Percentiles rank a stretch among this genome's conserved stretches.
These are phyloP conservation scores for Ormyrus labotus DNA, from an alignment of 2,888 invertebrate species.

Conservation along the genomic window DNA sequence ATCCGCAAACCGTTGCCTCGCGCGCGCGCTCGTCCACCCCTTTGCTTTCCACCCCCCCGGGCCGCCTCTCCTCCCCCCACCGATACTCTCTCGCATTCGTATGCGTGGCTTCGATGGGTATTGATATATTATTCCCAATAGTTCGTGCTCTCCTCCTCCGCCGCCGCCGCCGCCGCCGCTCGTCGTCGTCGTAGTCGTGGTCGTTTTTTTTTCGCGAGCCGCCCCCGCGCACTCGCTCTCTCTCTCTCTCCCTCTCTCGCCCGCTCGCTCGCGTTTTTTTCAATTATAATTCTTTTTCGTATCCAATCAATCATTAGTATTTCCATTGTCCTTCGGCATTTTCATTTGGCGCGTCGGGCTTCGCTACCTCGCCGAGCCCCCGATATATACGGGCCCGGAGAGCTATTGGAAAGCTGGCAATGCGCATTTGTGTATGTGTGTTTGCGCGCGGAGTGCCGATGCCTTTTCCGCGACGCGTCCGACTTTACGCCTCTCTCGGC, in stretches of 20 bases:
- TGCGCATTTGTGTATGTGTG: background rate
- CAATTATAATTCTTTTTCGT: slow-evolving; percentile 76
- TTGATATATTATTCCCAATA: slow-evolving; percentile 76
- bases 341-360: slow-evolving; percentile 70
- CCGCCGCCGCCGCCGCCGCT: slow-evolving; percentile 13
- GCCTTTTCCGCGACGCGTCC: slow-evolving; percentile 25
- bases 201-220: slow-evolving; percentile 65
- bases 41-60: background rate
- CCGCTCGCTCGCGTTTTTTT: slow-evolving; percentile 70
- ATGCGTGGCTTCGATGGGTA: slow-evolving; percentile 76
- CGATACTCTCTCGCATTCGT: slow-evolving; percentile 69
- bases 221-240: slow-evolving; percentile 62
- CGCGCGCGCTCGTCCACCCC: slow-evolving; percentile 59
- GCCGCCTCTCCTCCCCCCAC: slow-evolving; percentile 50
- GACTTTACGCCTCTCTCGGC: slow-evolving; percentile 10
- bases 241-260: no score
- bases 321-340: slow-evolving; percentile 76
- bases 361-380: slow-evolving; percentile 2
- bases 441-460: background rate
- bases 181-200: slow-evolving; percentile 22
- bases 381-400: slow-evolving; percentile 24
- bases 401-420: background rate
- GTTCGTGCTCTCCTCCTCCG: slow-evolving; percentile 68
- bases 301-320: slow-evolving; percentile 77
- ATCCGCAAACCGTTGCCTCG: slow-evolving; percentile 52